A percentile compares a stretch with the other conserved stretches of the same genome.
Evolutionary conservation across 1,140 invertebrate genomes (phyloP).

Genomic region (Heliconius melpomene): DNA sequence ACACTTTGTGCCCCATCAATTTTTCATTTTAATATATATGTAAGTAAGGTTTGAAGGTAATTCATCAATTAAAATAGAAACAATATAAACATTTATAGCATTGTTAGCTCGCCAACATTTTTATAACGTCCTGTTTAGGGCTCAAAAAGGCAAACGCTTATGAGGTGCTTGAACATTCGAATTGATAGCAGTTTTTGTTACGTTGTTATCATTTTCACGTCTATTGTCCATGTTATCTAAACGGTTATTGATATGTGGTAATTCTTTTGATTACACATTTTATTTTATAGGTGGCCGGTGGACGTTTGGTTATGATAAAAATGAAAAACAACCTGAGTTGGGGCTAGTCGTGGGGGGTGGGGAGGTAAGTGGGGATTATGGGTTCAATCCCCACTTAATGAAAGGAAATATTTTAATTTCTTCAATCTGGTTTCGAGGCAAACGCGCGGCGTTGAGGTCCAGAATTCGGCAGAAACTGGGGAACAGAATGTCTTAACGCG

Average conservation of each 20-base stretch:
- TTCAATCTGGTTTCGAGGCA: too few species aligned
- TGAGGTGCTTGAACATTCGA: conserved; percentile 15
- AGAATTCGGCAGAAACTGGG: too few species aligned
- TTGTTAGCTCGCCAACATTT: conserved; percentile 19
- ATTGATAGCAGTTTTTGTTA: conserved; percentile 19
- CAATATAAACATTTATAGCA: conserved; percentile 11
- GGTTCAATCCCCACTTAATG: too few species aligned
- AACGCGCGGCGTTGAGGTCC: too few species aligned
- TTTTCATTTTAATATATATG: too few species aligned
- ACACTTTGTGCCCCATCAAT: too few species aligned
- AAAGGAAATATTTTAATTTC: too few species aligned
- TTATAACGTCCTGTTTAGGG: conserved; percentile 27
- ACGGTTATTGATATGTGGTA: conserved; percentile 27
- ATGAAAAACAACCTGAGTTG: neutral
- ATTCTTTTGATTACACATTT: conserved; percentile 2
- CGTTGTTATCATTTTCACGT: conserved; percentile 18
- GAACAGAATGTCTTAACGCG: too few species aligned
- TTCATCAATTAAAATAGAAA: neutral
- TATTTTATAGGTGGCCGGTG: conserved; percentile 10
- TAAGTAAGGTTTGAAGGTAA: too few species aligned
- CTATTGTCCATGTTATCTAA: conserved; percentile 31
- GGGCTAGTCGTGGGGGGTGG: too few species aligned
- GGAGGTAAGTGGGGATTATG: too few species aligned
- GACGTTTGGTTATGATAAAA: neutral
- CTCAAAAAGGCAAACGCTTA: conserved; percentile 29